Conservation (phyloP, 1,140 invertebrate species). For the Ephestia elutella region DNA sequence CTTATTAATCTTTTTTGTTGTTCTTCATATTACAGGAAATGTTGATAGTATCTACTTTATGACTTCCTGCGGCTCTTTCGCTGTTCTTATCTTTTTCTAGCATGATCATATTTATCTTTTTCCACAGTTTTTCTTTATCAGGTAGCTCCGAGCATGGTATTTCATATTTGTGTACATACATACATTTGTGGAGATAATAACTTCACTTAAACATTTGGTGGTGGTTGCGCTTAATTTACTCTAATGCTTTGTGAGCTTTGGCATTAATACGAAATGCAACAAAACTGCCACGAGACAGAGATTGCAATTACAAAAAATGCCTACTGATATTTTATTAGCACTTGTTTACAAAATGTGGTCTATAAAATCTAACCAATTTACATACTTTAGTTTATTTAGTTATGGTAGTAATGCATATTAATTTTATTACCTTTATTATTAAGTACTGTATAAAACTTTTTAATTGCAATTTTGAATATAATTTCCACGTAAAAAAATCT, state of each 20-base stretch:
- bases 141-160: slow-evolving; percentile 59
- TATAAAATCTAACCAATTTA: slow-evolving; percentile 8
- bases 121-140: slow-evolving; percentile 66
- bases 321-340: slow-evolving; percentile 22
- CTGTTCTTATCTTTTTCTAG: slow-evolving; percentile 57
- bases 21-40: slow-evolving; percentile 75
- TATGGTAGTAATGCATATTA: slow-evolving; percentile 6
- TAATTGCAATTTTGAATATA: not conserved
- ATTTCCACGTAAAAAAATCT: not conserved
- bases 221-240: slow-evolving; percentile 43
- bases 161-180: slow-evolving; percentile 54
- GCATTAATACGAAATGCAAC: slow-evolving; percentile 44
- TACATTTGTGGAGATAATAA: slow-evolving; percentile 33
- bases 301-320: slow-evolving; percentile 52
- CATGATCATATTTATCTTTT: slow-evolving; percentile 60
- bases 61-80: slow-evolving; percentile 69
- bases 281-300: slow-evolving; percentile 71
- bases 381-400: slow-evolving; percentile 6
- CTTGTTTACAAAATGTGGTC: not conserved
- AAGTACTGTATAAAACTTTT: slow-evolving; percentile 1
- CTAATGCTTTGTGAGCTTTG: slow-evolving; percentile 56
- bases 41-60: slow-evolving; percentile 65
- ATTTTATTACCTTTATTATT: slow-evolving; percentile 12
- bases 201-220: slow-evolving; percentile 45
- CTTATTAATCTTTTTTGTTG: slow-evolving; percentile 68